Conservation (phyloP, 2,888 invertebrate genomes). For the Leptopilina drosophilae region DNA sequence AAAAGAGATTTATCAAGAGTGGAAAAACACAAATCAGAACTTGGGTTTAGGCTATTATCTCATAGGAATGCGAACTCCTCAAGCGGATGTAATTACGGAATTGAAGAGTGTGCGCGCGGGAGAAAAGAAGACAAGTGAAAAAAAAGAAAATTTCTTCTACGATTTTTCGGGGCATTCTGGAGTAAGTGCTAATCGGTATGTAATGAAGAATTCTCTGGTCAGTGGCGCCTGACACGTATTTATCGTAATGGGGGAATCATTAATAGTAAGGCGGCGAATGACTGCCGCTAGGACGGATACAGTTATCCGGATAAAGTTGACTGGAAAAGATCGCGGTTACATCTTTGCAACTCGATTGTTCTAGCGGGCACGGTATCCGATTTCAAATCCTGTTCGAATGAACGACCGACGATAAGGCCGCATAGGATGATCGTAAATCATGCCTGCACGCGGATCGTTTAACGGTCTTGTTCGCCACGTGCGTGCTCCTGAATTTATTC, state of each 20-base stretch:
- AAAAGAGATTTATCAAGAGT: too few relatives aligned
- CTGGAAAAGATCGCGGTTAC: constrained; percentile 38
- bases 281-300: constrained; percentile 32
- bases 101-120: too few relatives aligned
- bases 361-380: constrained; percentile 52
- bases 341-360: constrained; percentile 38
- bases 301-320: constrained; percentile 38
- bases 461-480: constrained; percentile 52
- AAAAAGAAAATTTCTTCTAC: background rate
- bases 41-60: too few relatives aligned
- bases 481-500: constrained; percentile 48
- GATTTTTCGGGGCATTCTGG: constrained; percentile 19
- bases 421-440: constrained; percentile 51
- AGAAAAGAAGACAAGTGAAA: background rate
- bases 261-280: constrained; percentile 44
- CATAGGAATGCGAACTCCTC: too few relatives aligned
- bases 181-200: constrained; percentile 18
- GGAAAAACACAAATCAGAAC: too few relatives aligned
- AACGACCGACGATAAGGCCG: constrained; percentile 52
- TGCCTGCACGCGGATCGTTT: constrained; percentile 48
- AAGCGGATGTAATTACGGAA: too few relatives aligned
- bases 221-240: constrained; percentile 48
- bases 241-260: constrained; percentile 53
- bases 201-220: constrained; percentile 43
- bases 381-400: constrained; percentile 55